phyloP scores from a whole-genome alignment of 2,888 invertebrate species.

The Linnaemya vulpina region DNA sequence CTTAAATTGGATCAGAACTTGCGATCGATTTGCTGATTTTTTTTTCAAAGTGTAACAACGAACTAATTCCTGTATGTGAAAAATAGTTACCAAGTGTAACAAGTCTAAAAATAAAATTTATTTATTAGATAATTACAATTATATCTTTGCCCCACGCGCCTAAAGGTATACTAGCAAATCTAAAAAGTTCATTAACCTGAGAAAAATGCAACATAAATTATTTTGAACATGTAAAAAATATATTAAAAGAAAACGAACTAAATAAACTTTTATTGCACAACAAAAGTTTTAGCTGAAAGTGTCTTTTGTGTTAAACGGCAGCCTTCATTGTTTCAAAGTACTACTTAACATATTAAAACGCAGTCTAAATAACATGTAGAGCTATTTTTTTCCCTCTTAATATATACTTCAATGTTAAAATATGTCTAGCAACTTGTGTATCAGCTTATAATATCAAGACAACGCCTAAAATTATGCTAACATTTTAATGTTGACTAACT shows the following conservation, averaged over 20 bases:
- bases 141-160: no score
- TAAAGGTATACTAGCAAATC: not conserved
- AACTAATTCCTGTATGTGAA: no score
- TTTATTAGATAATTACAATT: no score
- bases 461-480: constrained; percentile 62
- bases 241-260: not conserved
- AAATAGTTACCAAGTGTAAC: no score
- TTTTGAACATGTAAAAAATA: not conserved
- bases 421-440: constrained; percentile 7
- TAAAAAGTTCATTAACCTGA: constrained; percentile 16
- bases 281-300: constrained; percentile 17
- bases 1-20: no score
- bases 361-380: constrained; percentile 13
- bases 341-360: constrained; percentile 55
- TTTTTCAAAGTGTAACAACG: no score
- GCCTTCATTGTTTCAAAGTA: constrained; percentile 49
- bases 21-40: no score
- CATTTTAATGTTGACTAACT: not conserved
- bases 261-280: not conserved
- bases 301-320: not conserved
- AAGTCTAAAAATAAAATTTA: no score
- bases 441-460: constrained; percentile 42
- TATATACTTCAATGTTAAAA: constrained; percentile 5
- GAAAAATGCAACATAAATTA: not conserved
- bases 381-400: not conserved